Percentiles rank a stretch among this genome's conserved stretches.
phyloP scores from a whole-genome alignment of 2,888 invertebrate species.

The Atherix ibis region DNA sequence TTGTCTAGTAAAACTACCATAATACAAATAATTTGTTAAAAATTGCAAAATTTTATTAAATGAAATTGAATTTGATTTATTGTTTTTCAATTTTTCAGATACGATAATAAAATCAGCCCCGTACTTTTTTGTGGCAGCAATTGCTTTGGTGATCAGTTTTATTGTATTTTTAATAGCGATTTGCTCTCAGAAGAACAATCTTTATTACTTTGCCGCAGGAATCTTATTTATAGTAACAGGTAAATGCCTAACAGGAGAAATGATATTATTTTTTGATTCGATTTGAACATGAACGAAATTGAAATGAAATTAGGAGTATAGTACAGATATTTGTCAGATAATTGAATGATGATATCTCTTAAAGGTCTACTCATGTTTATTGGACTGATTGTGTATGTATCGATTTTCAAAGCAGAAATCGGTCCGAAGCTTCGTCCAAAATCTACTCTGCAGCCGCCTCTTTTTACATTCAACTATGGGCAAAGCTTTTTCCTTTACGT shows the following conservation, averaged over 20 bases:
- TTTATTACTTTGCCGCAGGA: constrained; percentile 73
- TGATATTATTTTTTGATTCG: no score
- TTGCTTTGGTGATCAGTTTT: constrained; percentile 62
- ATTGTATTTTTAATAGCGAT: constrained; percentile 68
- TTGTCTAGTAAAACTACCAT: no score
- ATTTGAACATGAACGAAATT: no score
- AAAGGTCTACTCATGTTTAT: constrained; percentile 76
- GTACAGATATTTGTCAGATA: no score
- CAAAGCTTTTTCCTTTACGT: constrained; percentile 77
- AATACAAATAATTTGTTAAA: no score
- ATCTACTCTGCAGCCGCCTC: constrained; percentile 59
- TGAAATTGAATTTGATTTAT: not conserved
- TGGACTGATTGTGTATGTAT: constrained; percentile 85
- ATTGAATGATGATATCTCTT: no score
- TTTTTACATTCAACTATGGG: constrained; percentile 75
- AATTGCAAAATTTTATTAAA: no score
- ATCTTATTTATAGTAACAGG: constrained; percentile 81
- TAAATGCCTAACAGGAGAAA: no score
- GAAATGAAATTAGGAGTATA: no score
- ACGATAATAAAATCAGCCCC: constrained; percentile 74
- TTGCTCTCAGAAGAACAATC: constrained; percentile 54
- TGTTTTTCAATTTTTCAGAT: no score
- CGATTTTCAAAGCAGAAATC: constrained; percentile 79
- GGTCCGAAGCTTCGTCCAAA: constrained; percentile 71
- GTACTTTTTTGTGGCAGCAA: constrained; percentile 62